Conservation (phyloP, 2,113 vertebrate genomes). For the human region DNA sequence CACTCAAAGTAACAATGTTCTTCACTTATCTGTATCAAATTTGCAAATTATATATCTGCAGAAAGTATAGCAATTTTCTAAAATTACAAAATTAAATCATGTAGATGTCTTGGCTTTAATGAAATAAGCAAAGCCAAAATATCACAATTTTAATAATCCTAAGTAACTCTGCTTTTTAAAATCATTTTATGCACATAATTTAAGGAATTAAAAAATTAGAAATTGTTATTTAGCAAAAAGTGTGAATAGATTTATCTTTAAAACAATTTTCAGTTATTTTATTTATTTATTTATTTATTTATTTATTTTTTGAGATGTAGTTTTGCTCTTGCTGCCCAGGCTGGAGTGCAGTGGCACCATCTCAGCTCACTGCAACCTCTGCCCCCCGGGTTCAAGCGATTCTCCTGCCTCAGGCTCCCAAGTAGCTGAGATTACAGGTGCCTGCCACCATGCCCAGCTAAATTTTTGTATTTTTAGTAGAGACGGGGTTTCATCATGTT, state of each 20-base stretch:
- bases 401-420: too few species aligned
- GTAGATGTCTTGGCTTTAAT: background rate
- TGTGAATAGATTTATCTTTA: background rate
- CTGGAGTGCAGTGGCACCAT: too few species aligned
- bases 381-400: too few species aligned
- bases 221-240: background rate
- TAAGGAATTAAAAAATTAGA: background rate
- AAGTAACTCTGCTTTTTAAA: background rate
- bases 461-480: too few species aligned
- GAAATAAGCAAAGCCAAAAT: background rate
- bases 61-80: background rate
- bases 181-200: background rate
- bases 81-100: background rate
- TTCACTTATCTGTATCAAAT: background rate
- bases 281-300: fast-evolving
- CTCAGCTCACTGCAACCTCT: too few species aligned
- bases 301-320: background rate
- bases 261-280: background rate
- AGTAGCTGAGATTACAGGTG: too few species aligned
- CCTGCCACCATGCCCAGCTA: too few species aligned
- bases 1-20: background rate
- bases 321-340: too few species aligned
- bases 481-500: too few species aligned
- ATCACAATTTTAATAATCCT: background rate
- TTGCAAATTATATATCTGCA: background rate